A percentile compares a stretch with the other conserved stretches of the same genome.
These are phyloP conservation scores for Adelphocoris suturalis DNA, from an alignment of 2,888 invertebrate genomes.

Conservation along the genomic window DNA sequence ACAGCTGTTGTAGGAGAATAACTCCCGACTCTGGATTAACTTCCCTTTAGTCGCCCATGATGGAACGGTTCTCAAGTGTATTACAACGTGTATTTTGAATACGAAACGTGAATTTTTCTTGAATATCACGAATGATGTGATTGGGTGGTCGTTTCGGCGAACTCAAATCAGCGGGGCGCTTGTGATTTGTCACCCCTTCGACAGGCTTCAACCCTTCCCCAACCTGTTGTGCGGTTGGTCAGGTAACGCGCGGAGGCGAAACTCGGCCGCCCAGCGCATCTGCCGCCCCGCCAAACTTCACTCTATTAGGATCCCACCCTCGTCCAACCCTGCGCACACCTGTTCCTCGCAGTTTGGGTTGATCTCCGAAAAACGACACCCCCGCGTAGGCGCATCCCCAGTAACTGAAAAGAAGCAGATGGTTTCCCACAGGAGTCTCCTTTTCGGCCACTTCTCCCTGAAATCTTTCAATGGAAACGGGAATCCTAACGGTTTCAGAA, in stretches of 20 bases:
- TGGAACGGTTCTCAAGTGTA: too few species aligned
- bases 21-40: too few species aligned
- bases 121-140: too few species aligned
- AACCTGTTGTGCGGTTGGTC: slow-evolving; percentile 37
- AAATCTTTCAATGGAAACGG: background rate
- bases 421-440: background rate
- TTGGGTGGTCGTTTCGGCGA: background rate
- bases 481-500: background rate
- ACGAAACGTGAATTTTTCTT: too few species aligned
- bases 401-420: slow-evolving; percentile 22
- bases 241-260: slow-evolving; percentile 18
- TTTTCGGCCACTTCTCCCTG: background rate
- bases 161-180: background rate
- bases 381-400: background rate
- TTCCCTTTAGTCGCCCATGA: too few species aligned
- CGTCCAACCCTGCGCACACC: background rate
- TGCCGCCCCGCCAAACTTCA: slow-evolving; percentile 1
- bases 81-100: too few species aligned
- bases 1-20: too few species aligned
- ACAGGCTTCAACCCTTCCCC: background rate
- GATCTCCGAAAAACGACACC: background rate
- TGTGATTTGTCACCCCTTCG: background rate
- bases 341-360: background rate
- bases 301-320: background rate
- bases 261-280: background rate